Evolutionary conservation across 2,888 invertebrate species (phyloP).

Genomic region (Sinodicranocentrus sp.): DNA sequence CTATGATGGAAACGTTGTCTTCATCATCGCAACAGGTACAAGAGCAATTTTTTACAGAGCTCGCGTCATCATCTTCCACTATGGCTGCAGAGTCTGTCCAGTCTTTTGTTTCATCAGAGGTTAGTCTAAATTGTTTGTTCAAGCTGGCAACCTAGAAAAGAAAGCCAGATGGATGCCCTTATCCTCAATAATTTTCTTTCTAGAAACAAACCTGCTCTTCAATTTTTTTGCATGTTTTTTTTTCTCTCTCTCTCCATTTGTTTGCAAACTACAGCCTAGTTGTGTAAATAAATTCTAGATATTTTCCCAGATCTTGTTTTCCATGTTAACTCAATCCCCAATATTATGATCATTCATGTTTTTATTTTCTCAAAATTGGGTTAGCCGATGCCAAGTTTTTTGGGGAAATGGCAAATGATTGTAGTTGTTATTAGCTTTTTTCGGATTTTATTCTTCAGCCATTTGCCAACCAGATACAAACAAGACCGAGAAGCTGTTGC

Average conservation of each 20-base stretch:
- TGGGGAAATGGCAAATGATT: constrained; percentile 45
- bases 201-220: background rate
- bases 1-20: constrained; percentile 36
- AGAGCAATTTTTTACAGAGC: constrained; percentile 27
- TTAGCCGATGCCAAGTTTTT: constrained; percentile 63
- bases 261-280: too few species aligned
- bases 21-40: constrained; percentile 52
- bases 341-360: too few species aligned
- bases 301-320: too few species aligned
- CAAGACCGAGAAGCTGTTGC: constrained; percentile 28
- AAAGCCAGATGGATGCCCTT: constrained; percentile 25
- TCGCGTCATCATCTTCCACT: constrained; percentile 13
- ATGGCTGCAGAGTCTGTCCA: constrained; percentile 45
- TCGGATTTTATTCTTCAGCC: constrained; percentile 24
- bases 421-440: constrained; percentile 41
- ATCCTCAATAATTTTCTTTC: background rate
- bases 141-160: constrained; percentile 49
- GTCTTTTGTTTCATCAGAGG: constrained; percentile 65
- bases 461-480: constrained; percentile 57
- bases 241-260: background rate
- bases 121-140: constrained; percentile 50
- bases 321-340: too few species aligned
- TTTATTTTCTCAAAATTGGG: constrained; percentile 64
- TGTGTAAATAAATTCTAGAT: constrained; percentile 8
- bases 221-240: constrained; percentile 4